Evolutionary conservation across 2,888 invertebrate species (phyloP).

Genomic region (Heterodera filipjevi): DNA sequence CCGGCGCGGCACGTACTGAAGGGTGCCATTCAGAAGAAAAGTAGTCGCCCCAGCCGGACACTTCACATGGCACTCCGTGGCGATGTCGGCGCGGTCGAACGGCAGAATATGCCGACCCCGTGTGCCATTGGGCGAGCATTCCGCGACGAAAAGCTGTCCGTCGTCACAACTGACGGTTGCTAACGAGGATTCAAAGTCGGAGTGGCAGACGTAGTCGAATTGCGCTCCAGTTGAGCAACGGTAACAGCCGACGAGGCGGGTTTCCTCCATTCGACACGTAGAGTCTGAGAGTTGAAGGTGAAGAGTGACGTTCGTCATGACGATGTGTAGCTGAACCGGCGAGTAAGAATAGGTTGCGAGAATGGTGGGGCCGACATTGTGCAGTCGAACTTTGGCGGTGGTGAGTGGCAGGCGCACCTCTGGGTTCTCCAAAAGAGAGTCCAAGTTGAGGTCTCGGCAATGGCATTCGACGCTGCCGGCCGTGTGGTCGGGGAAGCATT

Average conservation of each 20-base stretch:
- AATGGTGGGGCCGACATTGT: no score
- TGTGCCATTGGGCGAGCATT: not conserved
- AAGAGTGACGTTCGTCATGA: not conserved
- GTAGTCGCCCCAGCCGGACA: not conserved
- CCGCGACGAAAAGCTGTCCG: not conserved
- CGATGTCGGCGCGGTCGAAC: not conserved
- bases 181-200: not conserved
- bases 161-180: not conserved
- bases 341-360: conserved; percentile 1
- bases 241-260: not conserved
- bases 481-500: conserved; percentile 11
- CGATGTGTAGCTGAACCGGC: conserved; percentile 3
- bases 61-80: not conserved
- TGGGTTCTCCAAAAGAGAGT: not conserved
- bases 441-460: conserved; percentile 13
- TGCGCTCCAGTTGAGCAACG: not conserved
- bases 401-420: no score
- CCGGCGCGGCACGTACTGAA: not conserved
- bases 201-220: not conserved
- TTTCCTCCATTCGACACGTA: not conserved
- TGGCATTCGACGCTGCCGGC: conserved; percentile 6
- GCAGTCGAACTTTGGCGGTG: no score
- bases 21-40: not conserved
- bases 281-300: conserved; percentile 5
- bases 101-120: not conserved